Base-by-base conservation (phyloP, 2,797 vertebrate genomes). In the Odontamblyopus rebecca region DNA sequence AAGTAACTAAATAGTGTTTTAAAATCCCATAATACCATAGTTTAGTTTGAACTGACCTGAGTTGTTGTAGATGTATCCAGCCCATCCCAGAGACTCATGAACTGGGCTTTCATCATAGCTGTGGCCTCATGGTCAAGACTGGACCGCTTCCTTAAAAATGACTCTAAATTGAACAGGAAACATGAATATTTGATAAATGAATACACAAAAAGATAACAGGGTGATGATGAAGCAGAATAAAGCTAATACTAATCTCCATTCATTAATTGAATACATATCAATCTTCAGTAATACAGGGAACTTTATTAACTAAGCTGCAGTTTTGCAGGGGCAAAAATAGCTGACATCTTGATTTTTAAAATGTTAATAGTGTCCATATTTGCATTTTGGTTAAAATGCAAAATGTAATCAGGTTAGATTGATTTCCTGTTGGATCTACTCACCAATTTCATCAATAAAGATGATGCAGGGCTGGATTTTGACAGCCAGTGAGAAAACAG, bases 71-170 rank as follows among this genome's bases (percentile, higher is more conserved):
- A 79, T 0, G 94, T 95, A 35, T 94, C 92, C 68, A 96, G 78
- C 7, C 95, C 95, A 18, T 95, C 95, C 95, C 95, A 96, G 68
- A 96, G 91, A 76, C 94, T 95, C 95, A 95, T 95, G 82, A 96
- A 95, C 87, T 96, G 94, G 35, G 95, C 94, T 77, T 96, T 95
- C 94, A 95, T 95, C 94, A 96, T 95, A 59, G 95, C 94, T 0
- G 95, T 95, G 74, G 94, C 93, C 81, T 96, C 95, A 0, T 95
- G 95, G 77, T 95, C 94, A 73, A 91, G 57, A 74, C 91, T 91
- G 63, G 94, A 96, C 61, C 93, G 93, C 67, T 92, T 95, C 76
- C 94, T 92, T 61, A 96, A 81, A 79, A 96, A 95, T 0, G 95
- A 94, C 54, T 95, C 94, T 95, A 56, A 38, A 75, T 3, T 35